Percentiles rank a stretch among this genome's conserved stretches.
phyloP scores from a whole-genome alignment of 2,113 vertebrate species.

The Phalacrocorax brasilianus region DNA sequence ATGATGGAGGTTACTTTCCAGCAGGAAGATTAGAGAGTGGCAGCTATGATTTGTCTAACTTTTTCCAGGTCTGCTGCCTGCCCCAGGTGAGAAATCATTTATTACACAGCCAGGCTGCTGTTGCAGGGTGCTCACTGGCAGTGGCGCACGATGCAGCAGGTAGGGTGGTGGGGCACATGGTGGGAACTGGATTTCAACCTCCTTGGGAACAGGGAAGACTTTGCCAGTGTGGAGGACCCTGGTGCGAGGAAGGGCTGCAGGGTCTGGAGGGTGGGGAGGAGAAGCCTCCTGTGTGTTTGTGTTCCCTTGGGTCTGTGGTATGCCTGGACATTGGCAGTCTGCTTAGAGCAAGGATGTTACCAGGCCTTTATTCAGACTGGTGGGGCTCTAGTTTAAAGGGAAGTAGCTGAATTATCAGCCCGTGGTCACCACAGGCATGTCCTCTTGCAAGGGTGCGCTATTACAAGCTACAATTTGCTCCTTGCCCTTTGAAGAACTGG shows the following conservation, averaged over 20 bases:
- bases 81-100: slow-evolving; percentile 60
- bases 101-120: slow-evolving; percentile 45
- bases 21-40: slow-evolving; percentile 66
- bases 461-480: neutral
- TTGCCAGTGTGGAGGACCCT: neutral
- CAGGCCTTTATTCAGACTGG: neutral
- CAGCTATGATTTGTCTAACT: slow-evolving; percentile 69
- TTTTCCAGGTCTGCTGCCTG: slow-evolving; percentile 51
- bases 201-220: neutral
- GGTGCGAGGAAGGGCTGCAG: neutral
- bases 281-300: neutral
- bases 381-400: neutral
- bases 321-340: rapidly evolving
- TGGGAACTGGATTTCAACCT: neutral
- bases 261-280: neutral
- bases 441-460: no score
- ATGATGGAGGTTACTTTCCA: slow-evolving; percentile 69
- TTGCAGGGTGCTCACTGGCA: neutral
- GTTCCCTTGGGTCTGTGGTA: neutral
- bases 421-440: neutral
- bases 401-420: neutral
- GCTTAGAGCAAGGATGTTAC: rapidly evolving
- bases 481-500: neutral
- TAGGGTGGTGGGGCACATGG: neutral
- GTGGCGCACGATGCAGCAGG: neutral